A percentile compares a stretch with the other conserved stretches of the same genome.
These are phyloP conservation scores for Platanista minor DNA, from an alignment of 2,113 vertebrate species.

Conservation along the genomic window DNA sequence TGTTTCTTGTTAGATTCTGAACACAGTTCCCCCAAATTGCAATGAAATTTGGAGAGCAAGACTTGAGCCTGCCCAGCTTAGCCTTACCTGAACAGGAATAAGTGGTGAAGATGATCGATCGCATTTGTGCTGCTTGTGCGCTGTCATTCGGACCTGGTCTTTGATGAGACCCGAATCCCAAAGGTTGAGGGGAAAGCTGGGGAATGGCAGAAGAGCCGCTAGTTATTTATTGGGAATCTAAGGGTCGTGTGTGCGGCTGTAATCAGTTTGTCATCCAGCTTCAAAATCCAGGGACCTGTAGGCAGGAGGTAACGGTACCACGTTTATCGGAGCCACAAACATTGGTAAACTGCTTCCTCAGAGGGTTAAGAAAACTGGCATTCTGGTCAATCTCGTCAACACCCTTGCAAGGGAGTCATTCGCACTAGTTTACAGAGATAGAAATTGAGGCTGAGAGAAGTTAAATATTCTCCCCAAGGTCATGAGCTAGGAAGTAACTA, in stretches of 20 bases:
- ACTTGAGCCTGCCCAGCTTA: background rate
- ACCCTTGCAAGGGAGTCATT: background rate
- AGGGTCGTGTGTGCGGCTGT: background rate
- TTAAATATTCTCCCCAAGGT: background rate
- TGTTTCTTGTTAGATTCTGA: background rate
- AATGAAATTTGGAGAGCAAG: background rate
- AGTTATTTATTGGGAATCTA: background rate
- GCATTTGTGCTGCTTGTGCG: background rate
- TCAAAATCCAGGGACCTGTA: background rate
- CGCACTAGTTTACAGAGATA: background rate
- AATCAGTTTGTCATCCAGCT: background rate
- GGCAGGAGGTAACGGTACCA: background rate
- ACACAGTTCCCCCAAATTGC: rapidly evolving
- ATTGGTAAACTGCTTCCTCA: background rate
- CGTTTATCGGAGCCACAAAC: background rate
- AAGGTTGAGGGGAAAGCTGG: background rate
- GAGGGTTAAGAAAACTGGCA: background rate
- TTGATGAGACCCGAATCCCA: background rate
- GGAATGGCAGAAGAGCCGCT: background rate
- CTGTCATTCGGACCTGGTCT: background rate
- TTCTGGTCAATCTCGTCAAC: background rate
- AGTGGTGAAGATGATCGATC: background rate
- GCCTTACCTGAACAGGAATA: background rate
- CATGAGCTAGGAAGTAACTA: background rate
- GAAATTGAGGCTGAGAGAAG: background rate